Evolutionary conservation across 2,888 invertebrate species (phyloP).

Genomic region (Prosapia bicincta): DNA sequence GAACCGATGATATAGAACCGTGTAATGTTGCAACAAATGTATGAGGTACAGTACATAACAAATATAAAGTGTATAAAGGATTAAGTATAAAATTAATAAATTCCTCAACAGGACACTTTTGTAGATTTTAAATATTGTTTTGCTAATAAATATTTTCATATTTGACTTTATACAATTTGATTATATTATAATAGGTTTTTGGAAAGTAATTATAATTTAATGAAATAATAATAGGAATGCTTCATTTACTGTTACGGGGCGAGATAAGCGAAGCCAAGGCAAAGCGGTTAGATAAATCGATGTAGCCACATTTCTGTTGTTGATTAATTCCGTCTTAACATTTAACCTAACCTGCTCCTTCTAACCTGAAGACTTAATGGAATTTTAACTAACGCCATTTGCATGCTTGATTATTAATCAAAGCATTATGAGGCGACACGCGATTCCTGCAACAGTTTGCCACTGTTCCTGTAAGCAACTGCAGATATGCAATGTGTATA

Average conservation of each 20-base stretch:
- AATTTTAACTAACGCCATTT: background rate
- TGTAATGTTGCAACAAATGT: too few relatives aligned
- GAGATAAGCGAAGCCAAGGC: background rate
- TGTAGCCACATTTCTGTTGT: background rate
- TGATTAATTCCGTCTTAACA: background rate
- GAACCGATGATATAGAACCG: too few relatives aligned
- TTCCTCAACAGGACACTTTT: too few relatives aligned
- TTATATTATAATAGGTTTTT: too few relatives aligned
- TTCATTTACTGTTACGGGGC: background rate
- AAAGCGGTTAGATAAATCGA: background rate
- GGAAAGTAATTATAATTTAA: background rate
- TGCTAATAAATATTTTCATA: too few relatives aligned
- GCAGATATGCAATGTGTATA: too few relatives aligned
- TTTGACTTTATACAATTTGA: too few relatives aligned
- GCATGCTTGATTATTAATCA: background rate
- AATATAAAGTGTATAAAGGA: too few relatives aligned
- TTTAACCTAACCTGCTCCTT: background rate
- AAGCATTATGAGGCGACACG: background rate
- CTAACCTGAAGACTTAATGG: constrained; percentile 1
- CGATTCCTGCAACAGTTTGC: background rate
- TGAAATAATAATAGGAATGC: background rate
- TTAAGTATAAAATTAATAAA: too few relatives aligned
- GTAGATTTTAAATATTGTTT: too few relatives aligned
- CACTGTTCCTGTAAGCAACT: background rate
- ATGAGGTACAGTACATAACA: too few relatives aligned